A percentile compares a stretch with the other conserved stretches of the same genome.
Evolutionary conservation across 64 coral and sea anemone genomes (phyloP).

Genomic region (Anthopleura sola): DNA sequence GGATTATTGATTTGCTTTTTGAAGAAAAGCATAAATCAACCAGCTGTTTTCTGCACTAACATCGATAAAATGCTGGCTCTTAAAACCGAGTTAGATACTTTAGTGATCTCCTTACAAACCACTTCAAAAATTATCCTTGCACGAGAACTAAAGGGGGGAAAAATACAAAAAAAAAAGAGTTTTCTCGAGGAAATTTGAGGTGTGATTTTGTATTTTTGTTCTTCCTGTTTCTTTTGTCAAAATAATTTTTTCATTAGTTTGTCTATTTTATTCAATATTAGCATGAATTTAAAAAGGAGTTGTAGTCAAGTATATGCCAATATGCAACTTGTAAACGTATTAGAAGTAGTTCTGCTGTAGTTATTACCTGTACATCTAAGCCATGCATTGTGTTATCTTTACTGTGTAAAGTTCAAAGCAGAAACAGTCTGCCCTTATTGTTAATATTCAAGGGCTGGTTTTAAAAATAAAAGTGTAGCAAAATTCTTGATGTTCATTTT

Average conservation of each 20-base stretch:
- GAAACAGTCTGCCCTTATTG: conserved; percentile 8
- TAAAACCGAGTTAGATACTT: too few relatives aligned
- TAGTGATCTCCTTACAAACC: background rate
- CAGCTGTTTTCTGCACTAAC: background rate
- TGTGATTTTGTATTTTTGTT: too few relatives aligned
- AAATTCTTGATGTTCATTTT: background rate
- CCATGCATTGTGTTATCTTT: background rate
- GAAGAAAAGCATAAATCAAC: background rate
- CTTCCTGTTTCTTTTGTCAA: too few relatives aligned
- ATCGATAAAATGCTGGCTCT: background rate
- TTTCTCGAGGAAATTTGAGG: too few relatives aligned
- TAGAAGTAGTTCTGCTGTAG: background rate
- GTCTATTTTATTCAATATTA: background rate
- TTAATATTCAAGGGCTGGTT: background rate
- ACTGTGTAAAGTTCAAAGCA: conserved; percentile 4
- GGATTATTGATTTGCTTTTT: background rate
- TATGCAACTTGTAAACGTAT: background rate
- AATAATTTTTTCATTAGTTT: too few relatives aligned
- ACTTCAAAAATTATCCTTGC: background rate
- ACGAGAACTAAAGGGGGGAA: too few relatives aligned
- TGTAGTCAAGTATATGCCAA: conserved; percentile 7
- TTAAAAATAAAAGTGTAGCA: conserved; percentile 11
- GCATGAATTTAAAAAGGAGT: background rate
- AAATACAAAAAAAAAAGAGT: too few relatives aligned
- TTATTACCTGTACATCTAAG: background rate